Conservation (phyloP, 2,888 invertebrate species). For the Brachylomia viminalis region DNA sequence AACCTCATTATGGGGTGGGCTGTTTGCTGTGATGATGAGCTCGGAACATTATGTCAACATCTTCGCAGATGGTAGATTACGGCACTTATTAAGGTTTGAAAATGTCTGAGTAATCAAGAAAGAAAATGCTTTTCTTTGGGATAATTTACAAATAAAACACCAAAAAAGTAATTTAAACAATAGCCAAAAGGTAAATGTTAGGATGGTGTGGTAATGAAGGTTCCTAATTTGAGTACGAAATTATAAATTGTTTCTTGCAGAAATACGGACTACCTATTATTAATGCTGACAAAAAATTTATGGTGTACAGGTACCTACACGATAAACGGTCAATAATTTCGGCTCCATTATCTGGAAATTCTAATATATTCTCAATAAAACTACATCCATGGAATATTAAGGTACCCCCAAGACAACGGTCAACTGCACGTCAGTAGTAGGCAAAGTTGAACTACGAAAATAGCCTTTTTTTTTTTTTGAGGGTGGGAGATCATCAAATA, state of each 20-base stretch:
- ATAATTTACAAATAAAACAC: background rate
- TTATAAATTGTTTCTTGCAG: too few relatives aligned
- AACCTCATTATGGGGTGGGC: conserved; percentile 52
- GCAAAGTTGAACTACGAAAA: too few relatives aligned
- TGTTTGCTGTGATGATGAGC: conserved; percentile 51
- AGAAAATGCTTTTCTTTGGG: background rate
- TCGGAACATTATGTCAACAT: conserved; percentile 23
- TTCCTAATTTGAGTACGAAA: too few relatives aligned
- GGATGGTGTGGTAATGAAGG: too few relatives aligned
- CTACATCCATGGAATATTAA: background rate
- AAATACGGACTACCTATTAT: background rate
- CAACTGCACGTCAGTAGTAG: background rate
- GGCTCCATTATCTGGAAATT: background rate
- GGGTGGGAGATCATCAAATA: too few relatives aligned
- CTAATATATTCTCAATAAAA: background rate
- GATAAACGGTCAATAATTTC: background rate
- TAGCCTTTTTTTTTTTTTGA: too few relatives aligned
- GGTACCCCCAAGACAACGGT: too few relatives aligned
- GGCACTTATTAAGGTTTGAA: background rate
- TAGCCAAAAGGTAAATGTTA: too few relatives aligned
- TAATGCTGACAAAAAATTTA: too few relatives aligned
- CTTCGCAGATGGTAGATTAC: background rate
- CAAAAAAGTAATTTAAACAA: too few relatives aligned
- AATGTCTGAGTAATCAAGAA: background rate
- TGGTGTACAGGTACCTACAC: too few relatives aligned